Conservation (phyloP, 2,797 vertebrate species). For the Tokudaia muenninki region DNA sequence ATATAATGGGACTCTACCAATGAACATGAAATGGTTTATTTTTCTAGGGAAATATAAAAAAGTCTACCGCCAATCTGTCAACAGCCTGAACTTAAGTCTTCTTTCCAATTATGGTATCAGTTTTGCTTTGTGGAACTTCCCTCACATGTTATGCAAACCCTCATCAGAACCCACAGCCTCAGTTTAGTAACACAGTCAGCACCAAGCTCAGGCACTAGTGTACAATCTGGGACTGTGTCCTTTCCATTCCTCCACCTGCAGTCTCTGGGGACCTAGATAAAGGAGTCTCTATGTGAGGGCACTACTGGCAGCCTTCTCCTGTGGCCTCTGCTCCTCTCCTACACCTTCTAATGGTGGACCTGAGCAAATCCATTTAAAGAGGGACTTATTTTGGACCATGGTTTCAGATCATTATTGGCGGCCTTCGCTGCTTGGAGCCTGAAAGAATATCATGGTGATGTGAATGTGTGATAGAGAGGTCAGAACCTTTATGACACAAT, state of each 20-base stretch:
- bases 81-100: background rate
- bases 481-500: background rate
- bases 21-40: background rate
- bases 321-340: background rate
- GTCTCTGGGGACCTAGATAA: background rate
- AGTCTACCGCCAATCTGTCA: background rate
- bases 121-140: background rate
- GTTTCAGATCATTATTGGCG: background rate
- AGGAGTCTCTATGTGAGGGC: background rate
- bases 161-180: background rate
- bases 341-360: background rate
- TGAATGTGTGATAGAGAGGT: background rate
- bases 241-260: background rate
- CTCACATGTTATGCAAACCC: no score
- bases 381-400: background rate
- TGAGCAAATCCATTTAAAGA: background rate
- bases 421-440: background rate
- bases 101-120: background rate
- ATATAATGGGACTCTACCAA: background rate
- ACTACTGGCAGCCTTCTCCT: background rate
- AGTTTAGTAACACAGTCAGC: background rate
- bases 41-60: constrained; percentile 2
- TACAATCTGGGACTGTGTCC: no score
- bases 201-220: background rate
- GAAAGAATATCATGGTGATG: background rate